Conservation (phyloP, 1,140 invertebrate genomes). For the Subanguina moxae region DNA sequence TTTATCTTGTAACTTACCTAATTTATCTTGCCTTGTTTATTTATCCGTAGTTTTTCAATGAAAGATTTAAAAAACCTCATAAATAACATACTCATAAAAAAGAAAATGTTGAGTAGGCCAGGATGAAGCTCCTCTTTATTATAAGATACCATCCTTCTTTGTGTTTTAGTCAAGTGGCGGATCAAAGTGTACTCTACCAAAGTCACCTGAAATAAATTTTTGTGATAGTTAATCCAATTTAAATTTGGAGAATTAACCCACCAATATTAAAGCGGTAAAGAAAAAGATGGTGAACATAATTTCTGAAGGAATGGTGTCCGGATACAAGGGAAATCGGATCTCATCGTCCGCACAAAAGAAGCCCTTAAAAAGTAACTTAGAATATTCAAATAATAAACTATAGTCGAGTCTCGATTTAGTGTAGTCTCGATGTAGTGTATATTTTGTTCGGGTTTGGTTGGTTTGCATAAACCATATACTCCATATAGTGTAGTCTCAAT, state of each 20-base stretch:
- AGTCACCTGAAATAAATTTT: constrained; percentile 27
- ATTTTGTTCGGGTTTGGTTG: too few relatives aligned
- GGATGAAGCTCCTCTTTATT: constrained; percentile 27
- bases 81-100: constrained; percentile 33
- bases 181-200: constrained; percentile 43
- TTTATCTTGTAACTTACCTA: too few relatives aligned
- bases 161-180: constrained; percentile 25
- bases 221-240: background rate
- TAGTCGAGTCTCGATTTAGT: too few relatives aligned
- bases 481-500: too few relatives aligned
- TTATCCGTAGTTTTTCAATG: too few relatives aligned
- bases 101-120: constrained; percentile 34
- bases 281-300: constrained; percentile 42
- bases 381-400: background rate
- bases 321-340: constrained; percentile 39
- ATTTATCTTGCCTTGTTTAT: too few relatives aligned
- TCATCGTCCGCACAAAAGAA: constrained; percentile 52
- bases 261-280: constrained; percentile 41
- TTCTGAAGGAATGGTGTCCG: constrained; percentile 33
- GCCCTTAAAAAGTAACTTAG: constrained; percentile 27
- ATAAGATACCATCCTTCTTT: constrained; percentile 24
- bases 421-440: too few relatives aligned
- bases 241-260: constrained; percentile 6
- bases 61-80: too few relatives aligned
- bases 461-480: too few relatives aligned